These are phyloP conservation scores for Laupala kohalensis DNA, from an alignment of 1,140 invertebrate genomes.

Conservation along the genomic window DNA sequence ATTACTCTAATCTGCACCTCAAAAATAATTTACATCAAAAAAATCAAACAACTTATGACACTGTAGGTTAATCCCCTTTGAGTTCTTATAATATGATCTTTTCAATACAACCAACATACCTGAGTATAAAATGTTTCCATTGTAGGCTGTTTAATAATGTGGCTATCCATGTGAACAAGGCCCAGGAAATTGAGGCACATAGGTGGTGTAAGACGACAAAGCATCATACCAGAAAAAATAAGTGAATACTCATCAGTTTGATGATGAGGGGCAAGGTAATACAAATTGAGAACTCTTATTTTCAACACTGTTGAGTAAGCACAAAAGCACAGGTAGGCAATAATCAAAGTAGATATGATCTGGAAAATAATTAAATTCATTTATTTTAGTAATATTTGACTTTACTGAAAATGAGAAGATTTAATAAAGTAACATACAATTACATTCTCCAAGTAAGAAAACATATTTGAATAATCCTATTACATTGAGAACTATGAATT, in stretches of 20 bases:
- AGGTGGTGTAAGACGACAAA: constrained; percentile 92
- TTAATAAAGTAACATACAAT: too few species aligned
- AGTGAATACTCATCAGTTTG: constrained; percentile 98
- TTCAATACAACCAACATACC: too few species aligned
- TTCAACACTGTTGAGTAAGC: constrained; percentile 96
- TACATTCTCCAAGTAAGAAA: too few species aligned
- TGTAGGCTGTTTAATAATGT: constrained; percentile 71
- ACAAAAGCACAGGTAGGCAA: constrained; percentile 92
- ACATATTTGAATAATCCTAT: too few species aligned
- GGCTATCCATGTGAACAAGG: constrained; percentile 95
- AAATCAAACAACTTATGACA: too few species aligned
- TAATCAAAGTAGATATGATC: constrained; percentile 76
- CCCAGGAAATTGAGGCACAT: constrained; percentile 97
- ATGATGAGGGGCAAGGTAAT: constrained; percentile 92
- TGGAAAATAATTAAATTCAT: constrained; percentile 28
- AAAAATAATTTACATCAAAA: too few species aligned
- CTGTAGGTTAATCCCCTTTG: too few species aligned
- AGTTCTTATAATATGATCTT: too few species aligned
- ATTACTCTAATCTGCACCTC: too few species aligned
- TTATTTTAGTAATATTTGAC: background rate
- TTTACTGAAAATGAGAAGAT: too few species aligned
- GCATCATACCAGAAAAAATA: constrained; percentile 95
- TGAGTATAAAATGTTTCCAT: constrained; percentile 81
- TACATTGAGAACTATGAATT: too few species aligned
- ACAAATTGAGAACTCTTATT: constrained; percentile 90